phyloP scores from a whole-genome alignment of 2,113 vertebrate genomes.

The Menura novaehollandiae region DNA sequence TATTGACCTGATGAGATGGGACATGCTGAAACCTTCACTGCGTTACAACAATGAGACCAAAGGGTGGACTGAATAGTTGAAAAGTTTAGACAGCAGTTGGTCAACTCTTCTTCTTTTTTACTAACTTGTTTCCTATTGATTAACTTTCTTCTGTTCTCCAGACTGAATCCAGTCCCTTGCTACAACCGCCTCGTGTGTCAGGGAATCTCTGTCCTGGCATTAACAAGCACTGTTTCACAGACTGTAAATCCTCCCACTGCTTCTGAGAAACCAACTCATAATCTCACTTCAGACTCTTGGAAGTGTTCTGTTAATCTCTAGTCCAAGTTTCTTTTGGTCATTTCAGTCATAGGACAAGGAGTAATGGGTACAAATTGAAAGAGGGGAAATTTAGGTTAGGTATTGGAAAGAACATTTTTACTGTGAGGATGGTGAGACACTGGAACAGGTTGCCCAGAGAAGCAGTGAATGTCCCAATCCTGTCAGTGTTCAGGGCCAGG shows the following conservation, averaged over 20 bases:
- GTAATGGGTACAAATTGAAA: not conserved
- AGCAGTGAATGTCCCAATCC: not conserved
- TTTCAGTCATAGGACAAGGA: not conserved
- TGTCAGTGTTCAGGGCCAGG: not conserved
- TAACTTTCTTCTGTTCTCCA: not conserved
- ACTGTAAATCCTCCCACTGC: not conserved
- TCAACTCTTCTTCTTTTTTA: not conserved
- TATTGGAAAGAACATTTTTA: not conserved
- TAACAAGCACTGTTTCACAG: not conserved
- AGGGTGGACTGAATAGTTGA: not conserved
- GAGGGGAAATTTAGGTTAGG: not conserved
- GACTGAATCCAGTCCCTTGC: not conserved
- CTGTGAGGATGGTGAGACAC: not conserved
- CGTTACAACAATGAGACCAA: not conserved
- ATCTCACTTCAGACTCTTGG: not conserved
- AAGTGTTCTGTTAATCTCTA: not conserved
- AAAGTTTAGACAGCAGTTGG: not conserved
- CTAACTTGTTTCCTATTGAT: not conserved
- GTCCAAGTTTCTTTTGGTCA: not conserved
- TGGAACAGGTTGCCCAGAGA: not conserved
- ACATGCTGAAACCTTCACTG: not conserved
- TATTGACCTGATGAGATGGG: not conserved
- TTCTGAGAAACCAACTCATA: not conserved
- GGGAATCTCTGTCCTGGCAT: not conserved
- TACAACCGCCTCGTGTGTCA: fast-evolving